Evolutionary conservation across 1,140 invertebrate genomes (phyloP), one percentile per base, ranked within the genome.

Genomic region (Drosophila persimilis): DNA sequence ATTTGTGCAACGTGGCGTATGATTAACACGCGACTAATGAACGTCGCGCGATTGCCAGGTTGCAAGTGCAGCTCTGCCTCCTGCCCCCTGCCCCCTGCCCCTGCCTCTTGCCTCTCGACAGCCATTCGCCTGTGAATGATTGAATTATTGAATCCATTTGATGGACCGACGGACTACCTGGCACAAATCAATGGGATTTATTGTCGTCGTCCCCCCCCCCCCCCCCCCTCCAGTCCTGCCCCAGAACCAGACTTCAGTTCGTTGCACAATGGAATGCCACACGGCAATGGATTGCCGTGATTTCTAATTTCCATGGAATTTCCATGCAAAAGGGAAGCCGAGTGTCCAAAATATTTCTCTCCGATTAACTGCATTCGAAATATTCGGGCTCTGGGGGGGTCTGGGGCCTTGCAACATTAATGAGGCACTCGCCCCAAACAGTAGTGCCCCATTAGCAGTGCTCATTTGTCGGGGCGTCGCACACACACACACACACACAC

Each of bases 1-100:
- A 67, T 62, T 65, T 73, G 77, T 75, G 74, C 77, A 88, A 74
- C 65, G 65, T 75, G 77, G 83, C 81, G 81, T 86, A 86, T 86
- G 83, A 86, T 86, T 86, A 86, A 78, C 78, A 81, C 77, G 81
- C 77, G 81, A 63, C 81, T 88, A 86, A 88, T 81, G 70, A 86
- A 86, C 74, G 77, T 57, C 83, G 51, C 72, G n/a, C 24, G 43
- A 35, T 67, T 2, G 64, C 3, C n/a, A 9, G 45, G 54, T 58
- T 26, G 1, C 9, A 26, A 48, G 35, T 7, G 15, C 17, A 6
- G 20, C 41, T 26, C 24, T 26, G 24, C 24, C 24, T 26, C 24
- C 5, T 26, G 24, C 24, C 17, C 17, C 17, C 24, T 26, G 24
- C 24, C 24, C 6, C 24, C 5, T 26, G 24, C 24, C 6, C 24